Base-by-base conservation (phyloP, 2,888 invertebrate genomes). In the Xanthorhoe designata region DNA sequence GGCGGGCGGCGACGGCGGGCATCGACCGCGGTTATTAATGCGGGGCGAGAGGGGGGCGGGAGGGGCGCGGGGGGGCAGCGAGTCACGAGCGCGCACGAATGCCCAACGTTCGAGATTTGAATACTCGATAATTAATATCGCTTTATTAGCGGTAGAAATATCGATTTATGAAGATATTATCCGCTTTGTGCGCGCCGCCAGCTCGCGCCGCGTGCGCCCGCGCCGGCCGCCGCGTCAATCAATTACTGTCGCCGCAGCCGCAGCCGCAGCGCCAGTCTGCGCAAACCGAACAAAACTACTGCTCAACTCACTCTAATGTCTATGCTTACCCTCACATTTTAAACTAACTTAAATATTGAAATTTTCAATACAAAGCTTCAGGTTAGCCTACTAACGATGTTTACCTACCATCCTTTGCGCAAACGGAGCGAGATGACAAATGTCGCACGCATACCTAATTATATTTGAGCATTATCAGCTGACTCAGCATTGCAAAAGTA, bases 51-150 rank as follows among this genome's bases (percentile, higher is more conserved):
- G 61, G 68, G 54, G 18, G n/a, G 73, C 45, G 19, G 75, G 71
- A 76, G 61, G 70, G 66, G 68, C 64, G 73, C 69, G 74, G 68
- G 55, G 66, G 66, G 72, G 72, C 60, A 71, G 59, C 61, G 75
- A 75, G 88, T 88, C 90, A 88, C 89, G 90, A 88, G 78, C 88
- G 84, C 76, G 79, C 84, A 84, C 88, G 87, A 87, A 82, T 84
- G 84, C 82, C 75, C 85, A 81, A 81, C 87, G 81, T 82, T 82
- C 84, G 81, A 91, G 92, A 92, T 92, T 91, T 92, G 92, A 91
- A 91, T 92, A 92, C 90, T 90, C 90, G 92, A 92, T 92, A 92
- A 92, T 92, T 91, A 92, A 92, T 92, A 92, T 91, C 88, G 88
- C 92, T 92, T 91, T 91, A 91, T 92, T 91, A 91, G 88, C 90